phyloP scores from a whole-genome alignment of 2,888 invertebrate species.

The Myopa tessellatipennis region DNA sequence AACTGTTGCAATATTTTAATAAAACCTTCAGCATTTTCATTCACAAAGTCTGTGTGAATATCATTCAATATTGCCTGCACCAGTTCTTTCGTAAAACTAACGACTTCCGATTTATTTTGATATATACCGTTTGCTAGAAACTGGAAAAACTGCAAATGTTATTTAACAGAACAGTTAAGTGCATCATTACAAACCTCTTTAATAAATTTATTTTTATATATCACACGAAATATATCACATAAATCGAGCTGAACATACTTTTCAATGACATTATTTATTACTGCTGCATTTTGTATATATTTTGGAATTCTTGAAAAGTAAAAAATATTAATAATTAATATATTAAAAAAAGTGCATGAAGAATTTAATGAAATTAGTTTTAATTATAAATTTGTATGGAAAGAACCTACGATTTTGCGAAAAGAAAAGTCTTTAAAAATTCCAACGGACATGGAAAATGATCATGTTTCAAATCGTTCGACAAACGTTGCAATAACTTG shows the following conservation, averaged over 20 bases:
- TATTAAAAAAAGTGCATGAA: background rate
- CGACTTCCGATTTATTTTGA: background rate
- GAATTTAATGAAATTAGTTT: background rate
- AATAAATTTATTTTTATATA: conserved; percentile 50
- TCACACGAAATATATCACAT: conserved; percentile 45
- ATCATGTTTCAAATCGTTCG: conserved; percentile 56
- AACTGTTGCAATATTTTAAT: conserved; percentile 48
- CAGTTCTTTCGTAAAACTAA: conserved; percentile 47
- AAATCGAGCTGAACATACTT: conserved; percentile 47
- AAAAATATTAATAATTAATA: background rate
- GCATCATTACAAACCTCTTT: conserved; percentile 44
- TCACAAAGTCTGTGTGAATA: conserved; percentile 35
- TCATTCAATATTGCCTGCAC: conserved; percentile 41
- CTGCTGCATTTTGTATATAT: conserved; percentile 9
- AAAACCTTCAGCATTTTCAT: conserved; percentile 39
- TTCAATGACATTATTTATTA: conserved; percentile 30
- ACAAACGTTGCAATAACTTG: conserved; percentile 51
- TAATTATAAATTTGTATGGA: background rate
- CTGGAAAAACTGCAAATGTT: conserved; percentile 40
- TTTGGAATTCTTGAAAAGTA: conserved; percentile 43
- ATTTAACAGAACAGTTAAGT: too few relatives aligned
- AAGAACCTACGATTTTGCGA: conserved; percentile 44
- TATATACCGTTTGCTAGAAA: conserved; percentile 32
- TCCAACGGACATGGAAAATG: conserved; percentile 44
- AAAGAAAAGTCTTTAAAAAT: conserved; percentile 41